Evolutionary conservation across 2,113 vertebrate species (phyloP), one percentile per base, ranked within the genome.

Genomic region (Elephantulus edwardii): DNA sequence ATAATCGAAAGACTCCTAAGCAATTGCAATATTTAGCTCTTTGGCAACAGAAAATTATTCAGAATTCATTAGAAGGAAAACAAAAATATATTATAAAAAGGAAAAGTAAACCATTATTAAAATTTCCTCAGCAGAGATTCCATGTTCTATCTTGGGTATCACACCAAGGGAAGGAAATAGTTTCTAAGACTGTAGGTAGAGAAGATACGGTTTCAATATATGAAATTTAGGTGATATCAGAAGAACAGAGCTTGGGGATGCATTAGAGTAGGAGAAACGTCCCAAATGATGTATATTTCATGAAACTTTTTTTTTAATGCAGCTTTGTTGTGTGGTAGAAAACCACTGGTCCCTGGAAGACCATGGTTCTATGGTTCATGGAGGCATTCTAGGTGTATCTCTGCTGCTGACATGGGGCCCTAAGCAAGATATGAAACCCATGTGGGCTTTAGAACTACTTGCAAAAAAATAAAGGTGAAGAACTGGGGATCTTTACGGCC

Each of bases 61-160:
- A 42, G 48, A 42, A 52, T 58, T 94, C 19, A 28, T 92, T 48
- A 33, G n/a, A 86, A 11, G 46, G 78, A 86, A 92, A 71, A 7
- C 3, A 54, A 17, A 78, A 26, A 71, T 42, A 58, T 52, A 48
- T 48, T 75, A 71, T 46, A 13, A 80, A 78, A 88, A 60, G 38
- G 80, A 81, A 64, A 4, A 26, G 16, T 48, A 84, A 80, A 38
- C 20, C 33, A 84, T 90, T 54, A 71, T 83, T 72, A 60, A 72
- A 35, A 83, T 76, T 79, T n/a, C 62, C 16, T 66, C n/a, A 17
- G 85, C 1, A 91, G 7, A 68, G 28, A 90, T 20, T 64, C 8
- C 40, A 22, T 38, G 22, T 68, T 68, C 28, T 72, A 62, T 10
- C 14, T n/a, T 2, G 5, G 35, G 30, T 80, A 52, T 12, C 4